Evolutionary conservation across 2,797 vertebrate species (phyloP).

Genomic region (Lepus oiostolus): DNA sequence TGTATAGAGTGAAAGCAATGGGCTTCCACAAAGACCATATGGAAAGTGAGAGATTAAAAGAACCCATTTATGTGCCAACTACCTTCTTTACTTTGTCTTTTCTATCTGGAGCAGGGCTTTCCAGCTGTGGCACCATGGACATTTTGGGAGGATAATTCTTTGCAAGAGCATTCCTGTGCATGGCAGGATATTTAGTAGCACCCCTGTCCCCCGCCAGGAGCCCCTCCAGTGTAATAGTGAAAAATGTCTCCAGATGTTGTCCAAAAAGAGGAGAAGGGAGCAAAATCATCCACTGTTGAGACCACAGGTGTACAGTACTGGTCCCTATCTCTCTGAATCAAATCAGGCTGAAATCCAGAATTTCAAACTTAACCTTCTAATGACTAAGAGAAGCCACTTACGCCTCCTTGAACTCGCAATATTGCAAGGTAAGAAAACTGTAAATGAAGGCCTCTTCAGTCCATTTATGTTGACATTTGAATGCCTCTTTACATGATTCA

Average conservation of each 20-base stretch:
- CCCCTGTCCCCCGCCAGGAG: neutral
- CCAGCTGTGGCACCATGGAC: neutral
- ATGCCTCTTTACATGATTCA: neutral
- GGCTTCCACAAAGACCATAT: neutral
- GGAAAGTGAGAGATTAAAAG: neutral
- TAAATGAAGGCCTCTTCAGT: neutral
- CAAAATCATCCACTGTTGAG: neutral
- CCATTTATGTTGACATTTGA: neutral
- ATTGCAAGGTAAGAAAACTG: slow-evolving; percentile 12
- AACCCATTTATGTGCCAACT: neutral
- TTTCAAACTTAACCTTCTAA: neutral
- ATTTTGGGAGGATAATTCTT: neutral
- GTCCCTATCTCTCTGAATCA: neutral
- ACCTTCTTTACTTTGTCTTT: neutral
- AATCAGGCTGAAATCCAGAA: neutral
- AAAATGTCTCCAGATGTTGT: neutral
- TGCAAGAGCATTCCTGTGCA: neutral
- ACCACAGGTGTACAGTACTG: neutral
- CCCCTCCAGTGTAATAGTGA: neutral
- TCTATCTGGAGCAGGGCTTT: neutral
- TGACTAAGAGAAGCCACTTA: neutral
- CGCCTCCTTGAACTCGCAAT: neutral
- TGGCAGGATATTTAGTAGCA: neutral
- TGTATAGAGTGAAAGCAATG: neutral
- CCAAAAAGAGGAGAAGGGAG: neutral